Evolutionary conservation across 2,797 vertebrate species (phyloP).

Genomic region (Hybognathus amarus): DNA sequence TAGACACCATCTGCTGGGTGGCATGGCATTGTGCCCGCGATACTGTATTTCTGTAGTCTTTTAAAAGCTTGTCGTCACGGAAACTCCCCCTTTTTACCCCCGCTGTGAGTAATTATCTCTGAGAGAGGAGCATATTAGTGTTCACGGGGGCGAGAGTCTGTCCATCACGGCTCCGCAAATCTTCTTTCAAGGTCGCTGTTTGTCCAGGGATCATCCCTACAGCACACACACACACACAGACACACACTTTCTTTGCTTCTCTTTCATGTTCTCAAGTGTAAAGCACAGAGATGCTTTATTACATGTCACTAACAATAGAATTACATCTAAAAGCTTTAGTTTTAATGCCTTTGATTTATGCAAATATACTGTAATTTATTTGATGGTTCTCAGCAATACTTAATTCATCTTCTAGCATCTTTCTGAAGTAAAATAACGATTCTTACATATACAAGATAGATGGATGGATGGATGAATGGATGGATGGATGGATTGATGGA

Average conservation of each 20-base stretch:
- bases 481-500: no score
- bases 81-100: conserved; percentile 69
- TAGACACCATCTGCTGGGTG: conserved; percentile 78
- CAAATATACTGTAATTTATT: background rate
- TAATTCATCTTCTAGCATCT: background rate
- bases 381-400: background rate
- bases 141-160: conserved; percentile 21
- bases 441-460: no score
- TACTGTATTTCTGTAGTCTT: conserved; percentile 47
- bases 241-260: background rate
- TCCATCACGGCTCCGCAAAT: conserved; percentile 33
- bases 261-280: conserved; percentile 1
- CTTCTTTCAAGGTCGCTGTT: conserved; percentile 28
- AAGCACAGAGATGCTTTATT: background rate
- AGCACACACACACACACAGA: background rate
- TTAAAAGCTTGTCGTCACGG: conserved; percentile 74
- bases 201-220: background rate
- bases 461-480: accelerated
- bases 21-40: conserved; percentile 54
- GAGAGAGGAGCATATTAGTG: conserved; percentile 76
- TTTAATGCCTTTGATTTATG: background rate
- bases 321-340: background rate
- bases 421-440: background rate
- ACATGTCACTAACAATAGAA: background rate
- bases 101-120: conserved; percentile 81